These are phyloP conservation scores for Brachypodius melanocephalos DNA, from an alignment of 2,113 vertebrate genomes.

Conservation along the genomic window DNA sequence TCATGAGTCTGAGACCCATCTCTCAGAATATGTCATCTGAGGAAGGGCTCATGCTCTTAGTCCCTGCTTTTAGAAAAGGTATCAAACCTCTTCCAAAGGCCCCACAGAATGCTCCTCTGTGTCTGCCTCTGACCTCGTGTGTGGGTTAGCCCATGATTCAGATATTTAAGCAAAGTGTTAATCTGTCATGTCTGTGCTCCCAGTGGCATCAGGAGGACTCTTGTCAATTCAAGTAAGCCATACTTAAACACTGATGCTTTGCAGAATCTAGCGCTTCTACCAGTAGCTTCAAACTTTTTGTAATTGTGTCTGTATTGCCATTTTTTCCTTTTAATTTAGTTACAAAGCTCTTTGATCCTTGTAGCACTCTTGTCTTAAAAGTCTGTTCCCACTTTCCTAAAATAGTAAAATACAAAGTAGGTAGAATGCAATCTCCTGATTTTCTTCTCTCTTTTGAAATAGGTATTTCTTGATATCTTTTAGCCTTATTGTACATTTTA, in stretches of 20 bases:
- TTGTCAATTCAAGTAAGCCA: background rate
- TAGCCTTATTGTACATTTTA: background rate
- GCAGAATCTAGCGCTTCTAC: background rate
- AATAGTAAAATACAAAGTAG: background rate
- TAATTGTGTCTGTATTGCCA: background rate
- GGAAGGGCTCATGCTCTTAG: background rate
- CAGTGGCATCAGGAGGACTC: background rate
- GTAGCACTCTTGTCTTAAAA: background rate
- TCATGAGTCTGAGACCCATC: rapidly evolving
- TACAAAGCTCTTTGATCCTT: background rate
- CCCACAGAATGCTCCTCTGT: rapidly evolving
- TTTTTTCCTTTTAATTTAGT: background rate
- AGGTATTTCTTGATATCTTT: background rate
- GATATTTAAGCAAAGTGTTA: background rate
- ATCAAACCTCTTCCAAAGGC: background rate
- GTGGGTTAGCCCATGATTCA: background rate
- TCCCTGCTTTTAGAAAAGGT: background rate
- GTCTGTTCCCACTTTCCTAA: background rate
- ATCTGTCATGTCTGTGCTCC: background rate
- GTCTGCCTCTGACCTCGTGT: background rate
- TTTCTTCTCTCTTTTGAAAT: background rate
- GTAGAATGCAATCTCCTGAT: background rate
- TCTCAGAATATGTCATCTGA: rapidly evolving
- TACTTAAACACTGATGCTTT: background rate
- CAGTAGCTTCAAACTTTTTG: background rate